A percentile compares a stretch with the other conserved stretches of the same genome.
These are phyloP conservation scores for Polietes domitor DNA, from an alignment of 2,888 invertebrate species.

Conservation along the genomic window DNA sequence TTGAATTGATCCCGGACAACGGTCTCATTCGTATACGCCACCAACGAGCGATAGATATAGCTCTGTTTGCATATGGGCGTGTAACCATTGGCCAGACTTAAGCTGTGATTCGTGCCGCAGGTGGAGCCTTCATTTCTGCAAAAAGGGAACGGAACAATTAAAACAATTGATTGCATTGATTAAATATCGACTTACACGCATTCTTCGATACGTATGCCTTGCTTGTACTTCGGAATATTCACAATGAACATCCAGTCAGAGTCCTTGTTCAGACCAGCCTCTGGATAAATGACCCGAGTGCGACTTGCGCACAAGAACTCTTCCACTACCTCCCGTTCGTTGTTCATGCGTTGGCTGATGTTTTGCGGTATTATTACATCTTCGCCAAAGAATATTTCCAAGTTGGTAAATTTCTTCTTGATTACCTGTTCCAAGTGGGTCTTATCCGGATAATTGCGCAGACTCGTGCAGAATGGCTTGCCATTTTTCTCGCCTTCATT, in stretches of 20 bases:
- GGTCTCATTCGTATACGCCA: conserved; percentile 81
- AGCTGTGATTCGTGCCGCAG: conserved; percentile 77
- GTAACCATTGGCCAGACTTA: conserved; percentile 70
- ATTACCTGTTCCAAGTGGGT: conserved; percentile 75
- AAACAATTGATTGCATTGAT: no score
- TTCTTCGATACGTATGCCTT: conserved; percentile 88
- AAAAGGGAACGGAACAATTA: conserved; percentile 48
- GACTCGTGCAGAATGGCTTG: conserved; percentile 81
- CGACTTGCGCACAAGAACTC: conserved; percentile 81
- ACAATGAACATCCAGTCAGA: conserved; percentile 87
- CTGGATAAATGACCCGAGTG: conserved; percentile 83
- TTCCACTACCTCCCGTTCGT: conserved; percentile 77
- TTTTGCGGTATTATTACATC: conserved; percentile 80
- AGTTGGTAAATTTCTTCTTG: conserved; percentile 69
- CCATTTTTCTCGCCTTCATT: conserved; percentile 71
- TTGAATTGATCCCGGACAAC: conserved; percentile 82
- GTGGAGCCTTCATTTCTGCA: conserved; percentile 79
- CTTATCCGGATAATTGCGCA: conserved; percentile 80
- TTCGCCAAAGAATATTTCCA: conserved; percentile 76
- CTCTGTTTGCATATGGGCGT: conserved; percentile 83
- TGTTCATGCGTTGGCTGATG: conserved; percentile 81
- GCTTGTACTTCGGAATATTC: conserved; percentile 87
- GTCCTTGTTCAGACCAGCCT: conserved; percentile 83
- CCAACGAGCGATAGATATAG: conserved; percentile 82
- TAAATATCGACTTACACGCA: conserved; percentile 84